Conservation (phyloP, 37 sponge, comb jelly and placozoan genomes). For the Crambe crambe region DNA sequence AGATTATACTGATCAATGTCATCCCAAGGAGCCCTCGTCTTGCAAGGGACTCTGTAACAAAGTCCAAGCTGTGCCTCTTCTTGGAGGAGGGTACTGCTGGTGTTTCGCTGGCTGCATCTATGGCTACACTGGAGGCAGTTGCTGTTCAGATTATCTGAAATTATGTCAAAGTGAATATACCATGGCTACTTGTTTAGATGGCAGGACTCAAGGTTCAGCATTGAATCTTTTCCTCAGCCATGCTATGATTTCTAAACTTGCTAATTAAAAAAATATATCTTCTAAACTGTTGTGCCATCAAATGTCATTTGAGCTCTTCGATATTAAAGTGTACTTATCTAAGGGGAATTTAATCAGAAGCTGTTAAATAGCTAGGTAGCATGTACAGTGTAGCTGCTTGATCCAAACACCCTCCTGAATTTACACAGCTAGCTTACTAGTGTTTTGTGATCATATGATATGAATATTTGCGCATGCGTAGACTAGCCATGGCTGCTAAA, state of each 20-base stretch:
- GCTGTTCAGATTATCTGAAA: conserved; percentile 40
- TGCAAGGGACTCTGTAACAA: conserved; percentile 28
- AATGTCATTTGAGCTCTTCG: no score
- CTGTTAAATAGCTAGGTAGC: no score
- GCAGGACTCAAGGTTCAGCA: conserved; percentile 46
- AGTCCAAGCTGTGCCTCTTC: conserved; percentile 1
- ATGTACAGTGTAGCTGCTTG: no score
- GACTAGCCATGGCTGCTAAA: no score
- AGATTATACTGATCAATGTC: conserved; percentile 47
- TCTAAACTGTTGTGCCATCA: no score
- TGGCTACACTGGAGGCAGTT: conserved; percentile 48
- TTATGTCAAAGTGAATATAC: neutral
- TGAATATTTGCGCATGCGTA: no score
- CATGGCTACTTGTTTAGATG: conserved; percentile 43
- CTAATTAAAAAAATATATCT: no score
- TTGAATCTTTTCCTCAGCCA: conserved; percentile 43
- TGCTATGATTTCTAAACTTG: neutral
- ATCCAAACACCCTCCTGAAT: no score
- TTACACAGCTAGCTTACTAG: no score
- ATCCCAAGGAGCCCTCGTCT: neutral
- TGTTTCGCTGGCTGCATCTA: conserved; percentile 32
- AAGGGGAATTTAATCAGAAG: no score
- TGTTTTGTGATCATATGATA: neutral
- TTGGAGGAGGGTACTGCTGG: conserved; percentile 61
- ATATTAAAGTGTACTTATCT: no score